A percentile compares a stretch with the other conserved stretches of the same genome.
phyloP scores from a whole-genome alignment of 2,113 vertebrate genomes.

The Oncorhynchus nerka region DNA sequence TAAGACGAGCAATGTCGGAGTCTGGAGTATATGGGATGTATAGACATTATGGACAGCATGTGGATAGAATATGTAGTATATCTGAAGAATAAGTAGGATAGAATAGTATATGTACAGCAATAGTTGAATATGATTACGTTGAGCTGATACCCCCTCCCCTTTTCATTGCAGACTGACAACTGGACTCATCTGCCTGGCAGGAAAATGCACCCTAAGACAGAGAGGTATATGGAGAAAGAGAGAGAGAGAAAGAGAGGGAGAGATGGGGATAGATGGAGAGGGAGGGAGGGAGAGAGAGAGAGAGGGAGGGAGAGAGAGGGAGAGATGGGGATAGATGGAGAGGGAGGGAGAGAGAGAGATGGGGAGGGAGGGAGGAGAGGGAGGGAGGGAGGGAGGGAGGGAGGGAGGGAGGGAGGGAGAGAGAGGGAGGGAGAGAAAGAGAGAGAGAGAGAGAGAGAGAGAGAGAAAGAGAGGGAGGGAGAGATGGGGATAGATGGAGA shows the following conservation, averaged over 20 bases:
- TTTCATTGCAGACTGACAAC: constrained; percentile 11
- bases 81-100: too few relatives aligned
- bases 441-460: neutral
- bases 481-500: neutral
- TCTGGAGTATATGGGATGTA: too few relatives aligned
- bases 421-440: too few relatives aligned
- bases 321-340: neutral
- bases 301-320: neutral
- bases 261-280: neutral
- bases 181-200: constrained; percentile 18
- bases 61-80: too few relatives aligned
- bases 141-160: neutral
- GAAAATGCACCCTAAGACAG: neutral
- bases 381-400: too few relatives aligned
- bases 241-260: neutral
- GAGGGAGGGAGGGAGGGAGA: too few relatives aligned
- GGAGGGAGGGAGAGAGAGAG: neutral
- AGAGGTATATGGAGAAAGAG: neutral
- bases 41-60: too few relatives aligned
- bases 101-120: too few relatives aligned
- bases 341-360: neutral
- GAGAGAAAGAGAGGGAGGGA: neutral
- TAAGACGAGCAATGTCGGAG: too few relatives aligned
- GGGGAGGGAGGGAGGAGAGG: neutral
- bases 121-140: too few relatives aligned